Percentiles rank a stretch among this genome's conserved stretches.
phyloP scores from a whole-genome alignment of 2,113 vertebrate genomes.

The Phaethon lepturus region DNA sequence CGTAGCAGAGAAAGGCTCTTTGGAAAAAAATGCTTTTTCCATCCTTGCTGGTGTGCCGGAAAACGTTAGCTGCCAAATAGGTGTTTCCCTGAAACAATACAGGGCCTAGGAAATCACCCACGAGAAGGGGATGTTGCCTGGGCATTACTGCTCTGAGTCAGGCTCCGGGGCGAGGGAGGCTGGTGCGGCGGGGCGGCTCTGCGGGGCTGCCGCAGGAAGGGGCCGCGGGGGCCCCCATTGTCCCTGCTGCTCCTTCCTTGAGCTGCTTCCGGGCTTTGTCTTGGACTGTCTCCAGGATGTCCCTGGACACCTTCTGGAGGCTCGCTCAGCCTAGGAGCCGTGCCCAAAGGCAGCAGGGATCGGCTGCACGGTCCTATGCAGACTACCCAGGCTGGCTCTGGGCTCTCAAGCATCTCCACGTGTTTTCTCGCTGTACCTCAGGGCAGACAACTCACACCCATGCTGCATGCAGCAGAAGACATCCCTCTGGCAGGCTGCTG shows the following conservation, averaged over 20 bases:
- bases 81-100: neutral
- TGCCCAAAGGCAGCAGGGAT: neutral
- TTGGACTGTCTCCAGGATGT: neutral
- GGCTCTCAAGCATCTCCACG: rapidly evolving
- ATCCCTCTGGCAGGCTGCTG: neutral
- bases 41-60: neutral
- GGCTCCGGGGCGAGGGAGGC: rapidly evolving
- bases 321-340: neutral
- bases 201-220: neutral
- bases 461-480: neutral
- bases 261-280: neutral
- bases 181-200: rapidly evolving
- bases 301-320: neutral
- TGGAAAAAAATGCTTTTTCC: neutral
- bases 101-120: neutral
- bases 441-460: neutral
- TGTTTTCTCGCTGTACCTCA: neutral
- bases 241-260: neutral
- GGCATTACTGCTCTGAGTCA: neutral
- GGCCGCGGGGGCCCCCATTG: neutral
- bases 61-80: neutral
- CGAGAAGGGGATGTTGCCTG: neutral
- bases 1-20: neutral
- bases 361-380: neutral
- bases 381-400: rapidly evolving